These are phyloP conservation scores for Nycticorax nycticorax DNA, from an alignment of 2,113 vertebrate species.

Conservation along the genomic window DNA sequence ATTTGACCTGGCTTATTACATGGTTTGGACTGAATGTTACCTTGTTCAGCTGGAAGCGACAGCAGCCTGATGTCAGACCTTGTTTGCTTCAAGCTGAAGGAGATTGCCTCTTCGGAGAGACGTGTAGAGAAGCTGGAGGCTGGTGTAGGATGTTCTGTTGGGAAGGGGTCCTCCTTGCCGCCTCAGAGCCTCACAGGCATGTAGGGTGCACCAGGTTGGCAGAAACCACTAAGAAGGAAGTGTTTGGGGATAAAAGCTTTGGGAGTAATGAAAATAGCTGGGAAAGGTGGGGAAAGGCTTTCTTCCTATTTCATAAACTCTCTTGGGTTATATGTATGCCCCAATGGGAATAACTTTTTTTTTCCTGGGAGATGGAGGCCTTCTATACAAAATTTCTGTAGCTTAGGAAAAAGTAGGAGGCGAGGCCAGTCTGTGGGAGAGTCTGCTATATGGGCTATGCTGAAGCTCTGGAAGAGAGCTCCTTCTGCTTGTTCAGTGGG, in stretches of 20 bases:
- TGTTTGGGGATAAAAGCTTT: background rate
- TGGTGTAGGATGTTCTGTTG: background rate
- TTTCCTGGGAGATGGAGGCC: background rate
- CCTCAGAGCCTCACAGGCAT: background rate
- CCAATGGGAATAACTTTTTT: background rate
- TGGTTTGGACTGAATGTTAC: background rate
- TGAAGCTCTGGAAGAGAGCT: background rate
- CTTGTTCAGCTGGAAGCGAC: background rate
- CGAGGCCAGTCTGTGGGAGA: background rate
- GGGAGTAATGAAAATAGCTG: background rate
- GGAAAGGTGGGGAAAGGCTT: background rate
- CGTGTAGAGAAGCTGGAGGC: background rate
- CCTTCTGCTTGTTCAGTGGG: background rate
- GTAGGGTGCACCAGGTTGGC: background rate
- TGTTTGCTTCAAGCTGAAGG: background rate
- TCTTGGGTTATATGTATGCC: background rate
- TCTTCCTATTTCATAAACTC: background rate
- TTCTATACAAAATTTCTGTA: background rate
- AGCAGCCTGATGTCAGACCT: background rate
- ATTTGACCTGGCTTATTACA: background rate
- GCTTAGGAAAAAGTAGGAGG: background rate
- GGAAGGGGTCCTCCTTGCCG: background rate
- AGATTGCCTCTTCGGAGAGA: background rate
- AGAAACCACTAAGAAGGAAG: background rate
- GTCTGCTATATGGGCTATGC: background rate